Percentiles rank a stretch among this genome's conserved stretches.
Conservation (phyloP, 2,888 invertebrate genomes). For the Ectropis crepuscularia region DNA sequence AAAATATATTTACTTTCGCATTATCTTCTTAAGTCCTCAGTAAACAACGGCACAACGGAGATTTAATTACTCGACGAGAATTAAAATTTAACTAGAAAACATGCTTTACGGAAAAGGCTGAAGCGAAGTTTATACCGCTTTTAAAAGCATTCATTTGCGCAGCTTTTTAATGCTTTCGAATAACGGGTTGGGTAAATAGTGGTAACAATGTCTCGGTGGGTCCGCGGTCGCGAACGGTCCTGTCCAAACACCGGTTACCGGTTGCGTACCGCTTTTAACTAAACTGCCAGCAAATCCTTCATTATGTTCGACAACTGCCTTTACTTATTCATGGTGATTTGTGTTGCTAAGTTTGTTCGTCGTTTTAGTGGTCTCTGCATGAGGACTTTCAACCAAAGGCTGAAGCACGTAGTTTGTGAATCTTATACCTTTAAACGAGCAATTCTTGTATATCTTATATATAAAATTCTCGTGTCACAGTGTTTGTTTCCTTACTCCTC, state of each 20-base stretch:
- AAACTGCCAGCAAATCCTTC: constrained; percentile 60
- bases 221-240: constrained; percentile 43
- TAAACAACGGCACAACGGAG: constrained; percentile 61
- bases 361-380: constrained; percentile 35
- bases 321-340: constrained; percentile 63
- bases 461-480: too few species aligned
- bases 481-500: too few species aligned
- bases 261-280: constrained; percentile 57
- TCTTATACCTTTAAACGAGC: too few species aligned
- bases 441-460: too few species aligned
- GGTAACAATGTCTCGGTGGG: constrained; percentile 47
- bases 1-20: constrained; percentile 64
- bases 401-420: constrained; percentile 6
- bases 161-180: constrained; percentile 48
- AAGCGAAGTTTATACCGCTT: constrained; percentile 31
- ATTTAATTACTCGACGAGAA: constrained; percentile 61
- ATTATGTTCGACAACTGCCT: constrained; percentile 62
- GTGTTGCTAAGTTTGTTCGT: constrained; percentile 43
- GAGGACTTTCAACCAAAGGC: constrained; percentile 14
- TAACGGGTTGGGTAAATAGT: constrained; percentile 49
- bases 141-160: constrained; percentile 41
- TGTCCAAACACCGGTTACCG: constrained; percentile 52
- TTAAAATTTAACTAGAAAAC: constrained; percentile 59
- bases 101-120: constrained; percentile 39
- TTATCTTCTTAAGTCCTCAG: constrained; percentile 62